Evolutionary conservation across 35 echinoderm and acorn worm species (phyloP).

Genomic region (Amphiura filiformis): DNA sequence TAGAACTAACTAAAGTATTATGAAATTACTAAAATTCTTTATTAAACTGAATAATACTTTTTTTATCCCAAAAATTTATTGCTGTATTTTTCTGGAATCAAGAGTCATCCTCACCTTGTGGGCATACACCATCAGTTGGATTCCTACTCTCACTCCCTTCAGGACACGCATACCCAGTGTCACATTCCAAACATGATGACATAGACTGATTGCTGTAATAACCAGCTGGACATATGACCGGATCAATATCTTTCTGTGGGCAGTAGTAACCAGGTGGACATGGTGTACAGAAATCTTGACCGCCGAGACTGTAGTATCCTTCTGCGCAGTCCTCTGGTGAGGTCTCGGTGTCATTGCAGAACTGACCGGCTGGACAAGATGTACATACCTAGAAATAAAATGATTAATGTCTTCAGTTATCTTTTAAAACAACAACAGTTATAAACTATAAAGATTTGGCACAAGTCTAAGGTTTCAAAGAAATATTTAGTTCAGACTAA

Average conservation of each 20-base stretch:
- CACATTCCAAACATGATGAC: slow-evolving; percentile 58
- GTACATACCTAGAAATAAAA: slow-evolving; percentile 73
- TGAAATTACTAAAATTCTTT: no score
- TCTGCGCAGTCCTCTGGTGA: slow-evolving; percentile 53
- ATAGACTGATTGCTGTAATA: slow-evolving; percentile 92
- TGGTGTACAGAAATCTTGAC: slow-evolving; percentile 66
- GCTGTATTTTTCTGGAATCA: no score
- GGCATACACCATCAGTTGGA: slow-evolving; percentile 69
- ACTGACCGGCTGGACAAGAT: slow-evolving; percentile 62
- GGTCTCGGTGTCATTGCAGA: slow-evolving; percentile 75
- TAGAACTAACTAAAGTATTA: no score
- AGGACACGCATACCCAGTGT: slow-evolving; percentile 81
- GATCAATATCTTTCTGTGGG: slow-evolving; percentile 55
- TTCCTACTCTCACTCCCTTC: slow-evolving; percentile 69
- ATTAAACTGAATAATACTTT: neutral
- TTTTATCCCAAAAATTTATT: no score
- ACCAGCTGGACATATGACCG: slow-evolving; percentile 87
- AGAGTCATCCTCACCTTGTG: slow-evolving; percentile 59
- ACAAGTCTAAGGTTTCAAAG: no score
- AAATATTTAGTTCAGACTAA: no score
- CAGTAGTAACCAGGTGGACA: slow-evolving; percentile 93
- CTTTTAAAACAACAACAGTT: neutral
- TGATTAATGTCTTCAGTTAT: neutral
- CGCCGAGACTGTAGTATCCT: slow-evolving; percentile 85
- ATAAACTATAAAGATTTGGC: no score